Conservation (phyloP, 2,888 invertebrate species). For the Eurytoma adleriae region DNA sequence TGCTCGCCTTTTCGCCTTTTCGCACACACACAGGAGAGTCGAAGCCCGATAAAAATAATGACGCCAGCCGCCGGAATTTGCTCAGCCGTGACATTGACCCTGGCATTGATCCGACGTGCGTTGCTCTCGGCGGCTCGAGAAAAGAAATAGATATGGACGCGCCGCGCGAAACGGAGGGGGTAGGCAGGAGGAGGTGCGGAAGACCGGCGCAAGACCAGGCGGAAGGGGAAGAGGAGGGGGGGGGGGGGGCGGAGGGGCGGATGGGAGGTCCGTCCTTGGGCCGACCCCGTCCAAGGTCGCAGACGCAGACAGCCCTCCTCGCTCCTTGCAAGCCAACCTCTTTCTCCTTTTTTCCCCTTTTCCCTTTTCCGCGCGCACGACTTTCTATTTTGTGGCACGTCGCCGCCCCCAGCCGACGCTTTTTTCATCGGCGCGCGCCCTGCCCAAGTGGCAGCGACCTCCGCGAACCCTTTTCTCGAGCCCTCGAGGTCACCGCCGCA, state of each 20-base stretch:
- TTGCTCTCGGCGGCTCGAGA: not conserved
- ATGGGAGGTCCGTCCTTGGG: conserved; percentile 66
- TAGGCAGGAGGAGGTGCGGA: conserved; percentile 20
- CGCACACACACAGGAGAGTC: not conserved
- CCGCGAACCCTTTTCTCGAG: conserved; percentile 24
- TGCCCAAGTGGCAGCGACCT: conserved; percentile 24
- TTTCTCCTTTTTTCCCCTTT: not conserved
- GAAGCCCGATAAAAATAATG: conserved; percentile 50
- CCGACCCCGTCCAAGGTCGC: conserved; percentile 69
- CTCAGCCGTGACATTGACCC: conserved; percentile 71
- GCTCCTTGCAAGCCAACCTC: conserved; percentile 43
- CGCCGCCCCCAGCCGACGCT: conserved; percentile 9
- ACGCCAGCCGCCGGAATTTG: conserved; percentile 38
- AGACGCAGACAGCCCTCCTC: conserved; percentile 67
- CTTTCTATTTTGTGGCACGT: conserved; percentile 44
- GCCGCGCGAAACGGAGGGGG: conserved; percentile 33
- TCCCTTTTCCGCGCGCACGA: conserved; percentile 28
- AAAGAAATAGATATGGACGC: not conserved
- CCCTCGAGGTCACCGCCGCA: conserved; percentile 40
- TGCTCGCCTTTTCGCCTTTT: not conserved
- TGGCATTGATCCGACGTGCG: conserved; percentile 69
- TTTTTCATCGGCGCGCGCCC: conserved; percentile 18
- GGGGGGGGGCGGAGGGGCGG: conserved; percentile 55
- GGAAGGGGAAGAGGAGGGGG: conserved; percentile 50
- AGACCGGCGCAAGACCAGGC: conserved; percentile 18